These are phyloP conservation scores for Thunnus albacares DNA, from an alignment of 2,797 vertebrate species.

Conservation along the genomic window DNA sequence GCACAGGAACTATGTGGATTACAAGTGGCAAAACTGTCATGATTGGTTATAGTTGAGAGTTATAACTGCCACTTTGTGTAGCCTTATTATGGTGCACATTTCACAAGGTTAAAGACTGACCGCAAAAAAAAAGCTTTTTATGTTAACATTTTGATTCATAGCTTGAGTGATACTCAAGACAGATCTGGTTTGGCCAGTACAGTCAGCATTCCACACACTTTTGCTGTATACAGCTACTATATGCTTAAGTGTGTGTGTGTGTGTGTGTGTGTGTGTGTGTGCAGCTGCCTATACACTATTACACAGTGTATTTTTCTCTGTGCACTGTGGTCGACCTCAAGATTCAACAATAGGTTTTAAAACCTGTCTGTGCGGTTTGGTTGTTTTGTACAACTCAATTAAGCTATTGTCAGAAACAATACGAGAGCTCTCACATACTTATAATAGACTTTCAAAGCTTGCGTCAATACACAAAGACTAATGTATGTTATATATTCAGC, in stretches of 20 bases:
- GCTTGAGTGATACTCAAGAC: conserved; percentile 27
- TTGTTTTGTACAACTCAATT: conserved; percentile 38
- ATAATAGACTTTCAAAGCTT: neutral
- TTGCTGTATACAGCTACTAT: conserved; percentile 3
- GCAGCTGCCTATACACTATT: conserved; percentile 35
- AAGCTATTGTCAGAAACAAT: conserved; percentile 36
- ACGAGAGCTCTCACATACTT: conserved; percentile 10
- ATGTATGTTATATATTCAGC: neutral
- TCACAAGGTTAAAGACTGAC: neutral
- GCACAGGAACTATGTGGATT: neutral
- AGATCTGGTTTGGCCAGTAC: conserved; percentile 55
- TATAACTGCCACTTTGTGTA: neutral
- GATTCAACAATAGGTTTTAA: conserved; percentile 58
- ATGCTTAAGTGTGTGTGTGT: conserved; percentile 22
- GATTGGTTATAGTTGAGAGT: neutral
- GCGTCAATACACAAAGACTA: neutral
- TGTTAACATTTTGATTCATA: neutral
- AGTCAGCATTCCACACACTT: conserved; percentile 42
- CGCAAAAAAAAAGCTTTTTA: neutral
- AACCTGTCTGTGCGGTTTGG: conserved; percentile 57
- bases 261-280: conserved; percentile 11
- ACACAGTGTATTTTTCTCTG: conserved; percentile 40
- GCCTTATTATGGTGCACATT: neutral
- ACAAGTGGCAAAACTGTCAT: neutral
- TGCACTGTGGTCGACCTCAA: conserved; percentile 61